phyloP scores from a whole-genome alignment of 2,113 vertebrate species.

The Ibidorhyncha struthersii region DNA sequence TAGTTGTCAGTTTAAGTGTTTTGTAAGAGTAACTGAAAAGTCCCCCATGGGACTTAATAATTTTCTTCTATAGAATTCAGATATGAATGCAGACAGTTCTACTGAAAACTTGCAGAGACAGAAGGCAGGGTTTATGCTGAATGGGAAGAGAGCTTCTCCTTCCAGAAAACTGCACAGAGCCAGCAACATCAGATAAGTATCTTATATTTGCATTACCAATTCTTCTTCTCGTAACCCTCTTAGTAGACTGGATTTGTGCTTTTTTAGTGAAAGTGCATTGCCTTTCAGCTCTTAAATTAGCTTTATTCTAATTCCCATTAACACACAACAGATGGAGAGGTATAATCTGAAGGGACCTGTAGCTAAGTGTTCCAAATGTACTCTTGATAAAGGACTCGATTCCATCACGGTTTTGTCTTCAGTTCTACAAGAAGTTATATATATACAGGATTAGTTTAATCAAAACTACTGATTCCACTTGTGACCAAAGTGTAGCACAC shows the following conservation, averaged over 20 bases:
- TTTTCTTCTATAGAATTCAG: not conserved
- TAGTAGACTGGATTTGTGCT: constrained; percentile 34
- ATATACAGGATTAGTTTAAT: not conserved
- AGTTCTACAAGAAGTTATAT: not conserved
- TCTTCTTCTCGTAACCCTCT: not conserved
- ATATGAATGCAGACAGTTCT: not conserved
- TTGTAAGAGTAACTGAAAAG: constrained; percentile 2
- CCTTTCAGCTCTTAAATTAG: constrained; percentile 44
- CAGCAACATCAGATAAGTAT: constrained; percentile 18
- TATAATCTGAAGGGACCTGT: constrained; percentile 3
- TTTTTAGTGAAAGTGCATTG: constrained; percentile 65
- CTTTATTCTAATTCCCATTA: constrained; percentile 47
- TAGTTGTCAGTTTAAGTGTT: constrained; percentile 26
- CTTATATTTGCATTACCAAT: constrained; percentile 27
- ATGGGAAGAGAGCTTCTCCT: not conserved
- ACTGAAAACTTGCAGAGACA: not conserved
- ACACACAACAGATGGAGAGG: constrained; percentile 35
- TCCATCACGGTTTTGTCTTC: not conserved
- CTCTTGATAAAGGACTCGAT: not conserved
- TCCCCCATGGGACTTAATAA: not conserved
- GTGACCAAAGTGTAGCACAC: not conserved
- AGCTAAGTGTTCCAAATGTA: not conserved
- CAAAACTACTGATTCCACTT: not conserved
- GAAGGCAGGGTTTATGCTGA: not conserved
- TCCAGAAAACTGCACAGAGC: not conserved